phyloP scores from a whole-genome alignment of 1,140 invertebrate genomes.

The Pseudachorutes palmiensis region DNA sequence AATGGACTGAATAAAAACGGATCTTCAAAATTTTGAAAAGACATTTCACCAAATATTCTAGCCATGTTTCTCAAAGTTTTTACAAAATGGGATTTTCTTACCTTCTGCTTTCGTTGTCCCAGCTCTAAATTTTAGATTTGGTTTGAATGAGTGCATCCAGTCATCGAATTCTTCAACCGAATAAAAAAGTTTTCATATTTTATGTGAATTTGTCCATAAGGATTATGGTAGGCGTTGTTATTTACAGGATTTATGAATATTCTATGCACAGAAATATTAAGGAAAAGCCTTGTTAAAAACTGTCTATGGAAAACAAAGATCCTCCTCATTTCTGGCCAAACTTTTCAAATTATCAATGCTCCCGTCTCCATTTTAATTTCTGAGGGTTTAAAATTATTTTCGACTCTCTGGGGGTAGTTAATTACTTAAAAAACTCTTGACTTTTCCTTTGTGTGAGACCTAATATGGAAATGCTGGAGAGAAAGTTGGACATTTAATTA shows the following conservation, averaged over 20 bases:
- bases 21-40: constrained; percentile 2
- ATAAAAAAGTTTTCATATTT: constrained; percentile 9
- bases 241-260: too few species aligned
- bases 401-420: neutral
- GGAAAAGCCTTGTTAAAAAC: too few species aligned
- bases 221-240: too few species aligned
- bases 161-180: constrained; percentile 26
- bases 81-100: constrained; percentile 14
- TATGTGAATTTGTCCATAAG: too few species aligned
- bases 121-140: constrained; percentile 29
- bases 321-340: too few species aligned
- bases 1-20: constrained; percentile 5
- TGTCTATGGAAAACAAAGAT: too few species aligned
- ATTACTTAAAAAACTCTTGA: constrained; percentile 5
- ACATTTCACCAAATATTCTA: neutral
- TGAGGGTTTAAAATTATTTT: neutral
- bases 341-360: too few species aligned
- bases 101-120: constrained; percentile 31
- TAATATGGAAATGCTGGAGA: neutral
- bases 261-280: too few species aligned
- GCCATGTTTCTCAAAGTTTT: neutral
- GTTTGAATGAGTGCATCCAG: constrained; percentile 34
- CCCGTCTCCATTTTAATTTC: too few species aligned
- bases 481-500: neutral
- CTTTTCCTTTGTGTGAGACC: neutral